Base-by-base conservation (phyloP, 2,797 vertebrate species). In the Phataginus tricuspis region DNA sequence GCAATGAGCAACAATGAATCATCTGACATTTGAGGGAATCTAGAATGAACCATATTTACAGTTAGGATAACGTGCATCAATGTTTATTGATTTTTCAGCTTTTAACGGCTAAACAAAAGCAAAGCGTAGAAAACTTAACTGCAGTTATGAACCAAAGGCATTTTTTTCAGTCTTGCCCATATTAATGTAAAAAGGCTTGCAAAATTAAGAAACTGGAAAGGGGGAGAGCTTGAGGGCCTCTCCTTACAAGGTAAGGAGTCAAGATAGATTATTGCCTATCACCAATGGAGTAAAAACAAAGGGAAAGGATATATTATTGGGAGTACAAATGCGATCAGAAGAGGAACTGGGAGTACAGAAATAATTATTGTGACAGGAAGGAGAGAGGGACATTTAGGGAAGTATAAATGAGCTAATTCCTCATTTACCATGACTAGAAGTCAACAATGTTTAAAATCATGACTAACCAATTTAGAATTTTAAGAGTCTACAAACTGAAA, bases 401-500 rank as follows among this genome's bases (percentile, higher is more conserved):
- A 74, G 45, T 1, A 4, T 9, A 75, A 69, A 1, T 37, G n/a
- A 72, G 21, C 37, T 27, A 45, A 91, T 53, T 34, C 49, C 21
- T 79, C 53, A 42, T 71, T 53, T 80, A 25, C 9, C 69, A 31
- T 31, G 21, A 31, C 49, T 31, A 49, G 34, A 71, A 66, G 42
- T 88, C 2, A 12, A 12, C 9, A 72, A 11, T 14, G 7, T 93
- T 88, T 57, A 53, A 51, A 29, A 55, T 55, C 39, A 18, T 53
- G n/a, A 34, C 34, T 87, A 23, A 68, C 66, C 49, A 87, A 39
- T 27, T 55, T 29, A 95, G 37, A 95, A 72, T 61, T 55, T 84
- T 12, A 55, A 91, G 91, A 86, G 53, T 12, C 51, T 85, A 82
- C 45, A 86, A 82, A 64, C 79, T 61, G 19, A 53, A 79, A 96